phyloP scores from a whole-genome alignment of 2,888 invertebrate species.

The Exocentrus adspersus region DNA sequence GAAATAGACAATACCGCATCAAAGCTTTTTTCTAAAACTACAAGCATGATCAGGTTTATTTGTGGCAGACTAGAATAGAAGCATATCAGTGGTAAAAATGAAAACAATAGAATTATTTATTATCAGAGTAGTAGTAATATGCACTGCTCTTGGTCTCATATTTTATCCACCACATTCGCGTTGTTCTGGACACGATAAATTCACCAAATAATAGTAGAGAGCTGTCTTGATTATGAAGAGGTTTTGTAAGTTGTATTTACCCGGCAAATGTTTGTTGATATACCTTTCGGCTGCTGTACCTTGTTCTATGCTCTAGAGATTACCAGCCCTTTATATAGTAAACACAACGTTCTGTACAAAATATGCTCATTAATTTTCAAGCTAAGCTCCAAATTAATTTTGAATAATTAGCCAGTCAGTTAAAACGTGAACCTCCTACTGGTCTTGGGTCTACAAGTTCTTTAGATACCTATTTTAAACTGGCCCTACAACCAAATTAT shows the following conservation, averaged over 20 bases:
- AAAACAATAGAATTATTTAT: no score
- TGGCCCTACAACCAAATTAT: no score
- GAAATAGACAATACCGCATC: no score
- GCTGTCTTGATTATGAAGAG: conserved; percentile 47
- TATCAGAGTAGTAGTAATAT: conserved; percentile 16
- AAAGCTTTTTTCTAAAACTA: no score
- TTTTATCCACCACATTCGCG: conserved; percentile 49
- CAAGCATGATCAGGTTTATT: no score
- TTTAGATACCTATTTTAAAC: no score
- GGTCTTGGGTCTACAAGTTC: no score
- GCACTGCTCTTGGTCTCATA: conserved; percentile 50
- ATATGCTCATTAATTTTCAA: conserved; percentile 39
- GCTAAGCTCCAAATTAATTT: conserved; percentile 32
- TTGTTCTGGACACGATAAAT: conserved; percentile 47
- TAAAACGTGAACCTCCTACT: no score
- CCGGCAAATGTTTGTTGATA: conserved; percentile 45
- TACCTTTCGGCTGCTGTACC: conserved; percentile 42
- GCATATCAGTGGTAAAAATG: no score
- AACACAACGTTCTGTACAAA: conserved; percentile 41
- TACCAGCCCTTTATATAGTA: conserved; percentile 30
- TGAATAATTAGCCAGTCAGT: conserved; percentile 34
- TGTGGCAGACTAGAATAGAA: no score
- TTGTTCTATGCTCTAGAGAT: conserved; percentile 37
- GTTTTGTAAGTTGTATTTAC: conserved; percentile 46
- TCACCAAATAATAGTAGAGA: conserved; percentile 46